Evolutionary conservation across 2,888 invertebrate species (phyloP).

Genomic region (Autographa pulchrina): DNA sequence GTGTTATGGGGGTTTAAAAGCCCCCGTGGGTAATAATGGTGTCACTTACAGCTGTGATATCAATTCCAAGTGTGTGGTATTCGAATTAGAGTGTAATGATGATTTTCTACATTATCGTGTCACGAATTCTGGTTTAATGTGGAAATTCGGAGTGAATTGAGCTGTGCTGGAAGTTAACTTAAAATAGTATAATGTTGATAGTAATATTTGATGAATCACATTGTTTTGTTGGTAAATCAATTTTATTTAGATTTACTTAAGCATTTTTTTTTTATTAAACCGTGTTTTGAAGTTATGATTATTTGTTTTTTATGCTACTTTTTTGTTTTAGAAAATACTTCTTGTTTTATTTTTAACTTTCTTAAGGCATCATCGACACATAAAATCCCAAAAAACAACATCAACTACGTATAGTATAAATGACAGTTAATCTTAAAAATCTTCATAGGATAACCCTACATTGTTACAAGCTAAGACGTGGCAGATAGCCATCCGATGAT

Average conservation of each 20-base stretch:
- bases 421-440: constrained; percentile 45
- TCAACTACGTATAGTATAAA: constrained; percentile 25
- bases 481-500: constrained; percentile 61
- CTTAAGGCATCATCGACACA: too few relatives aligned
- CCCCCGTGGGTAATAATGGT: constrained; percentile 34
- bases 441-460: constrained; percentile 46
- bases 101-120: background rate
- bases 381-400: background rate
- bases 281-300: too few relatives aligned
- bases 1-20: constrained; percentile 51
- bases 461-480: constrained; percentile 55
- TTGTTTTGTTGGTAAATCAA: too few relatives aligned
- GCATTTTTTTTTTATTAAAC: too few relatives aligned
- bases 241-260: too few relatives aligned
- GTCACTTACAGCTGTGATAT: constrained; percentile 44
- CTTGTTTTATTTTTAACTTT: too few relatives aligned
- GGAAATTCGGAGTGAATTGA: background rate
- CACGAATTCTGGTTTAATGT: background rate
- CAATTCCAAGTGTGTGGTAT: constrained; percentile 35
- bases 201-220: too few relatives aligned
- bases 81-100: constrained; percentile 27
- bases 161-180: background rate
- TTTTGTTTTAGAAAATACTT: too few relatives aligned
- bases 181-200: background rate
- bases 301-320: too few relatives aligned